Conservation (phyloP, 2,888 invertebrate species). For the Drosophila suboccidentalis region DNA sequence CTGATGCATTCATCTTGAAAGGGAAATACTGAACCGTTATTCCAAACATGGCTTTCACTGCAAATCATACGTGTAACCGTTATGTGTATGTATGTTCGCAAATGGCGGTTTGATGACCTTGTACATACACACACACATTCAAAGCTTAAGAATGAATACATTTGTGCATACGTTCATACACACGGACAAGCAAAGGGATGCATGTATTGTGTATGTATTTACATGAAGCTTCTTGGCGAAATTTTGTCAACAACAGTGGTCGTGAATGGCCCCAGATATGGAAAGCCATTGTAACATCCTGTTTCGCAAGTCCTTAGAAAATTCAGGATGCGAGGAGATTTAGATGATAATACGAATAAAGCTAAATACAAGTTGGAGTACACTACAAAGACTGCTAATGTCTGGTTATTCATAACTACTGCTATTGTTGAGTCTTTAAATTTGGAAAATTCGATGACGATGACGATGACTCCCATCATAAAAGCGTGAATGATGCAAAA, state of each 20-base stretch:
- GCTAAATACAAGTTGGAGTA: constrained; percentile 17
- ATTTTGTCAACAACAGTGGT: constrained; percentile 15
- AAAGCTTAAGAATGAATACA: constrained; percentile 1
- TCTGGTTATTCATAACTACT: constrained; percentile 47
- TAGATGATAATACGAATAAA: constrained; percentile 43
- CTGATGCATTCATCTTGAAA: background rate
- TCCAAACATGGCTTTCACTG: constrained; percentile 4
- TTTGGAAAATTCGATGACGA: constrained; percentile 1
- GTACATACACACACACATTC: constrained; percentile 1
- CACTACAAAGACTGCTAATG: constrained; percentile 44
- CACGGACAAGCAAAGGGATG: constrained; percentile 16
- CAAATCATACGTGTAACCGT: constrained; percentile 11
- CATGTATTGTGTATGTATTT: constrained; percentile 3
- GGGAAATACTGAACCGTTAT: constrained; percentile 7
- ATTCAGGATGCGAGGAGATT: constrained; percentile 63
- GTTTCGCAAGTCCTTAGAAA: constrained; percentile 64
- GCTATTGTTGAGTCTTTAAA: constrained; percentile 35
- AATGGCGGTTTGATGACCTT: constrained; percentile 17
- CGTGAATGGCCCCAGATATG: constrained; percentile 70
- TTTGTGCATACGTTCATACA: background rate
- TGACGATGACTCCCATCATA: background rate
- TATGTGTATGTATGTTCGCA: background rate
- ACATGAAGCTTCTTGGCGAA: constrained; percentile 16
- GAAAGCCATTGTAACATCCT: constrained; percentile 80
- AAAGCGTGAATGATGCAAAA: constrained; percentile 3